Evolutionary conservation across 2,888 invertebrate species (phyloP).

Genomic region (Eupeodes latifasciatus): DNA sequence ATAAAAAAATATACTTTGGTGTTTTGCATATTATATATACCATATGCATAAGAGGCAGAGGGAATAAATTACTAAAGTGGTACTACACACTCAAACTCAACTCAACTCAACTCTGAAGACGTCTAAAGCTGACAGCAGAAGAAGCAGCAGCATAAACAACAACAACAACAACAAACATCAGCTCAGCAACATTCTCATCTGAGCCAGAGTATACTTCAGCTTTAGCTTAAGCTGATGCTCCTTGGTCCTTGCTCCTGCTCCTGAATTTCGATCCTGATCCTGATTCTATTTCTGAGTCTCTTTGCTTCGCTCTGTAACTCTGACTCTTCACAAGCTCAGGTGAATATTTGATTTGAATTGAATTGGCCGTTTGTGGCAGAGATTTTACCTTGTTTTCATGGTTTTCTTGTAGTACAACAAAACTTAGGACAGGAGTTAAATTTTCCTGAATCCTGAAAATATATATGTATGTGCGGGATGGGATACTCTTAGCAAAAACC

Average conservation of each 20-base stretch:
- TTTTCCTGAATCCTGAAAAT: not conserved
- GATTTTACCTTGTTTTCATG: constrained; percentile 53
- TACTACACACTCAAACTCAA: constrained; percentile 30
- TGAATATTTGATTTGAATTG: constrained; percentile 76
- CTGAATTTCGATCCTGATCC: constrained; percentile 14
- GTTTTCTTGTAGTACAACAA: constrained; percentile 35
- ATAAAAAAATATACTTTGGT: constrained; percentile 42
- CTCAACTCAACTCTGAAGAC: constrained; percentile 60
- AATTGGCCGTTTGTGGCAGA: constrained; percentile 71
- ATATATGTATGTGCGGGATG: not conserved
- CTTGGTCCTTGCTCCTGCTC: constrained; percentile 23
- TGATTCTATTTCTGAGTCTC: not conserved
- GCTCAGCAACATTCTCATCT: constrained; percentile 31
- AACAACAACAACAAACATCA: constrained; percentile 68
- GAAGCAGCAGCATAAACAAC: constrained; percentile 40
- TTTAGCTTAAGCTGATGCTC: constrained; percentile 6
- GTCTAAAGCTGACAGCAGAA: constrained; percentile 59
- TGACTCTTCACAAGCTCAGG: constrained; percentile 63
- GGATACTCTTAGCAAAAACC: not conserved
- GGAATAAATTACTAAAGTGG: constrained; percentile 76
- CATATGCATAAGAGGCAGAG: constrained; percentile 67
- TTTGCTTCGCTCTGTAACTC: not conserved
- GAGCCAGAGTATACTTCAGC: not conserved
- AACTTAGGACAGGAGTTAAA: not conserved
- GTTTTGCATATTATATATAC: constrained; percentile 54